A percentile compares a stretch with the other conserved stretches of the same genome.
phyloP scores from a whole-genome alignment of 37 sponge, comb jelly and placozoan species.

The Aphrocallistes beatrix region DNA sequence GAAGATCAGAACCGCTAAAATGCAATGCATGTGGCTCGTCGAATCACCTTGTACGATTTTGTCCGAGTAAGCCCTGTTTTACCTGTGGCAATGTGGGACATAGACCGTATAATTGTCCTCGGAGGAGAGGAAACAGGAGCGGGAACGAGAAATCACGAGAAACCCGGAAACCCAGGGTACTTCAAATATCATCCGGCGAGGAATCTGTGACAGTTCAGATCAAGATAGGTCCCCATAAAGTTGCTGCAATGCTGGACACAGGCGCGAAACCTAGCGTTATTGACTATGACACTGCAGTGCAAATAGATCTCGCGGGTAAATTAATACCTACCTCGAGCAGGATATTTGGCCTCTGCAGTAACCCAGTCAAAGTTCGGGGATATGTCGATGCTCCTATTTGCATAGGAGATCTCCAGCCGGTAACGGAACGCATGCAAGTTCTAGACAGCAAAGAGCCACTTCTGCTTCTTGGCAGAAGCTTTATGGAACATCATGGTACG shows the following conservation, averaged over 20 bases:
- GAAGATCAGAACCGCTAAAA: neutral
- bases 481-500: slow-evolving; percentile 5
- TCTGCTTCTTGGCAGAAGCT: neutral
- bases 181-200: neutral
- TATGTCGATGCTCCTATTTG: neutral
- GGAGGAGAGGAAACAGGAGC: neutral
- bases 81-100: neutral
- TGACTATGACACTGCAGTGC: neutral
- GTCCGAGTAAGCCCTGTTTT: neutral
- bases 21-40: slow-evolving; percentile 1
- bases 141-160: no score
- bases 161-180: neutral
- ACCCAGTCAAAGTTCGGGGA: neutral
- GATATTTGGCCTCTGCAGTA: no score
- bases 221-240: no score
- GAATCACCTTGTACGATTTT: neutral
- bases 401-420: neutral
- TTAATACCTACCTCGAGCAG: no score
- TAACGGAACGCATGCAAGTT: neutral
- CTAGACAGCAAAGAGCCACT: neutral
- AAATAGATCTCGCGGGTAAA: neutral
- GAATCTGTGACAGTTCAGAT: slow-evolving; percentile 5
- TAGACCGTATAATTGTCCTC: neutral
- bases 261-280: slow-evolving; percentile 10
- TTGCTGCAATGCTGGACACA: no score